Conservation (phyloP, 2,888 invertebrate genomes). For the Apamea sordens region DNA sequence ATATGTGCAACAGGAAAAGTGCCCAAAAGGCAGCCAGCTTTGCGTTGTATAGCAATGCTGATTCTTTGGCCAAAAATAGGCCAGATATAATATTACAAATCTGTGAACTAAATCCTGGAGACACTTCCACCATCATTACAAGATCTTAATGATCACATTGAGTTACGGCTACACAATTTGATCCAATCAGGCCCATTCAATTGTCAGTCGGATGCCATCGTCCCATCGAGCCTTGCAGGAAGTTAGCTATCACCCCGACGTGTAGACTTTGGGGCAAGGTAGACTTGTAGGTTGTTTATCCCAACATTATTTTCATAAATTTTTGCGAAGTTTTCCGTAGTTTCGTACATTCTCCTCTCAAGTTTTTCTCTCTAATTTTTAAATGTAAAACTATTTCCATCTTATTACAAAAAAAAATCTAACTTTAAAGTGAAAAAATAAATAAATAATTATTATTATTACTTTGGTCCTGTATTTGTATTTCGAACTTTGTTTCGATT, state of each 20-base stretch:
- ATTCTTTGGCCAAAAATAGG: background rate
- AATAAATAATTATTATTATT: no score
- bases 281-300: background rate
- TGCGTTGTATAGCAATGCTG: background rate
- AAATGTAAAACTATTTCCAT: background rate
- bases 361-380: background rate
- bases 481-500: no score
- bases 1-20: background rate
- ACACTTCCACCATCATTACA: constrained; percentile 11
- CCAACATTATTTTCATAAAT: background rate
- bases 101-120: background rate
- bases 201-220: constrained; percentile 43
- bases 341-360: background rate
- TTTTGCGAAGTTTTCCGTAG: background rate
- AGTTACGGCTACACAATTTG: constrained; percentile 50
- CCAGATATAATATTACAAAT: background rate
- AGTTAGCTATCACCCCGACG: constrained; percentile 42
- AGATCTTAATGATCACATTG: constrained; percentile 42
- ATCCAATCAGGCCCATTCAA: constrained; percentile 56
- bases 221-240: constrained; percentile 44
- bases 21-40: background rate
- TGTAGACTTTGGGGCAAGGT: constrained; percentile 10
- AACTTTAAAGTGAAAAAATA: no score
- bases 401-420: no score
- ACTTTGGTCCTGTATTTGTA: no score